phyloP scores from a whole-genome alignment of 2,113 vertebrate species.

The Aldabrachelys gigantea region DNA sequence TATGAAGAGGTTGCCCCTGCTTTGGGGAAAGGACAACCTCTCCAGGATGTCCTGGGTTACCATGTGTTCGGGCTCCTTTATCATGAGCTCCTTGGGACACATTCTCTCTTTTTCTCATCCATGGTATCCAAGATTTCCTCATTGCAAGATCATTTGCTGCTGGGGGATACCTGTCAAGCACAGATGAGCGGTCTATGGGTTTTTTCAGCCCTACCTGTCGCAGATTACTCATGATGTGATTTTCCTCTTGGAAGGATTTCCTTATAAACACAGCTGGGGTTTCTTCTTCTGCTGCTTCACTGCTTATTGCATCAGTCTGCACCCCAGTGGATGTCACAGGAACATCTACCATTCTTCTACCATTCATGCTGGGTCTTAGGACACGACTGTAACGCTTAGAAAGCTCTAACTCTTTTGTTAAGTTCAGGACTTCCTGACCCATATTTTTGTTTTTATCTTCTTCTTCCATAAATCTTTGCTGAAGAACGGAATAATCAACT shows the following conservation, averaged over 20 bases:
- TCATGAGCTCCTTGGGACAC: slow-evolving; percentile 75
- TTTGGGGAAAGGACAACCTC: slow-evolving; percentile 87
- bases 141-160: slow-evolving; percentile 85
- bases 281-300: slow-evolving; percentile 85
- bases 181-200: slow-evolving; percentile 82
- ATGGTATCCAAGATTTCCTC: slow-evolving; percentile 90
- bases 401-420: slow-evolving; percentile 90
- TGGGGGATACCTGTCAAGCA: slow-evolving; percentile 91
- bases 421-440: slow-evolving; percentile 85
- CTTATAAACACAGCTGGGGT: slow-evolving; percentile 93
- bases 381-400: slow-evolving; percentile 90
- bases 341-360: slow-evolving; percentile 89
- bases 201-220: slow-evolving; percentile 89
- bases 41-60: slow-evolving; percentile 65
- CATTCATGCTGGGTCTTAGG: slow-evolving; percentile 88
- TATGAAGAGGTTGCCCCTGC: slow-evolving; percentile 91
- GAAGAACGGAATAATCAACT: slow-evolving; percentile 89
- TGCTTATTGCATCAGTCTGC: slow-evolving; percentile 86
- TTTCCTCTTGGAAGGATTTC: slow-evolving; percentile 94
- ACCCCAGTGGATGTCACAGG: slow-evolving; percentile 88
- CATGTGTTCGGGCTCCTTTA: slow-evolving; percentile 76
- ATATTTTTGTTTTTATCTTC: slow-evolving; percentile 88
- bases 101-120: slow-evolving; percentile 90
- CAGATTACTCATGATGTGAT: slow-evolving; percentile 95
- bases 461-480: slow-evolving; percentile 89